phyloP scores from a whole-genome alignment of 2,797 vertebrate species.

The Furcifer pardalis region DNA sequence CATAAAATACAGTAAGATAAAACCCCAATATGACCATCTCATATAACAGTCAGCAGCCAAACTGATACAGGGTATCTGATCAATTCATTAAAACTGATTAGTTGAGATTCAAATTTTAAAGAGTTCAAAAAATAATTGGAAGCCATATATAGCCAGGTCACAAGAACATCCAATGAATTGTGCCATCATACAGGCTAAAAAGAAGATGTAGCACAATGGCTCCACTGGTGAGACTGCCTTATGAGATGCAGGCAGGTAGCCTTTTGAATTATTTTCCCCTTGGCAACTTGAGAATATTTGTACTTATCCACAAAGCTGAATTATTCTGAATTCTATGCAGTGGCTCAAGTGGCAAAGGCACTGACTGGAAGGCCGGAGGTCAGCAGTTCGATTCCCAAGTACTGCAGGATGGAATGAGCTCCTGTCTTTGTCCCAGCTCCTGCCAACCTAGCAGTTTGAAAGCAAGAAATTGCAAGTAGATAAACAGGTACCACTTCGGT shows the following conservation, averaged over 20 bases:
- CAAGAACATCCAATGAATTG: background rate
- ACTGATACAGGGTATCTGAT: background rate
- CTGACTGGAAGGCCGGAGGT: no score
- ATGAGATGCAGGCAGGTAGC: background rate
- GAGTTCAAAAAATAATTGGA: no score
- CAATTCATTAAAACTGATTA: background rate
- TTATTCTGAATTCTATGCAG: background rate
- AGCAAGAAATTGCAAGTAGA: no score
- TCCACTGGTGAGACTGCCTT: background rate
- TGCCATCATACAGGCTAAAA: background rate
- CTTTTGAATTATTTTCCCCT: slow-evolving; percentile 9
- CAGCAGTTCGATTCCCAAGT: no score
- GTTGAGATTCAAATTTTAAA: background rate
- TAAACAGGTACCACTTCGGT: no score
- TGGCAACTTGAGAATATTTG: background rate
- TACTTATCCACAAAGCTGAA: slow-evolving; percentile 9
- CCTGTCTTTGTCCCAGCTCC: no score
- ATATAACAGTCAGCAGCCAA: background rate
- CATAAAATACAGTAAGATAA: no score
- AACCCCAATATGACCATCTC: no score
- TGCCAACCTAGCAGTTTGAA: no score
- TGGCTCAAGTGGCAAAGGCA: no score
- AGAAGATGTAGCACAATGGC: background rate
- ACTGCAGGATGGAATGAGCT: no score
- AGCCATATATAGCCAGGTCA: background rate